Evolutionary conservation across 2,113 vertebrate species (phyloP).

Genomic region (Australoheros scitulus): DNA sequence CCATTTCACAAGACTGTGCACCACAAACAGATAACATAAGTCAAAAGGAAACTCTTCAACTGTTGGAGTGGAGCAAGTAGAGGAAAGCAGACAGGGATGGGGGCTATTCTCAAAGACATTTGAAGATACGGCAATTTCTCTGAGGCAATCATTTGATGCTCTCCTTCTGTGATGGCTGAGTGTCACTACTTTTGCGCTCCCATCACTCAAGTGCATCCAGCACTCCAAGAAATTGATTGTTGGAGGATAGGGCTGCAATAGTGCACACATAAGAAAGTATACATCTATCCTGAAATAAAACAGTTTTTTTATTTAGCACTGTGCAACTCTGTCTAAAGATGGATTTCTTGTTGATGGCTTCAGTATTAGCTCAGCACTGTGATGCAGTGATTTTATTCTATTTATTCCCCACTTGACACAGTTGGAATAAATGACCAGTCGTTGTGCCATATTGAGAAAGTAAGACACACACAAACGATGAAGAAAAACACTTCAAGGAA

Average conservation of each 20-base stretch:
- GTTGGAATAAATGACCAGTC: constrained; percentile 1
- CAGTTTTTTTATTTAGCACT: constrained; percentile 26
- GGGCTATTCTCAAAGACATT: constrained; percentile 73
- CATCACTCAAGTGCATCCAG: constrained; percentile 74
- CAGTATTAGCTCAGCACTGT: not conserved
- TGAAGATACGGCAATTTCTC: constrained; percentile 74
- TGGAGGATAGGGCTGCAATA: constrained; percentile 57
- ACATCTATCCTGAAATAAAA: constrained; percentile 44
- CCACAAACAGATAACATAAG: constrained; percentile 71
- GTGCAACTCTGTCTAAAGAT: constrained; percentile 14
- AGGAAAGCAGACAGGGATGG: constrained; percentile 47
- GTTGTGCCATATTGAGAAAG: not conserved
- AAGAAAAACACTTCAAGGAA: not conserved
- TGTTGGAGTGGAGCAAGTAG: constrained; percentile 52
- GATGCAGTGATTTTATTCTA: not conserved
- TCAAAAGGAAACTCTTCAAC: constrained; percentile 66
- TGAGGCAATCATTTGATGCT: constrained; percentile 73
- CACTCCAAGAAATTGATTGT: constrained; percentile 73
- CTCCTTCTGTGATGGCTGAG: constrained; percentile 65
- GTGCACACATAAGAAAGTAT: constrained; percentile 48
- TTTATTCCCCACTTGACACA: not conserved
- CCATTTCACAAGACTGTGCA: constrained; percentile 68
- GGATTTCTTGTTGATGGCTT: constrained; percentile 4
- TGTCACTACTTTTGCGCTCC: constrained; percentile 68
- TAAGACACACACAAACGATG: not conserved